Conservation (phyloP, 2,888 invertebrate species). For the Acronicta psi region DNA sequence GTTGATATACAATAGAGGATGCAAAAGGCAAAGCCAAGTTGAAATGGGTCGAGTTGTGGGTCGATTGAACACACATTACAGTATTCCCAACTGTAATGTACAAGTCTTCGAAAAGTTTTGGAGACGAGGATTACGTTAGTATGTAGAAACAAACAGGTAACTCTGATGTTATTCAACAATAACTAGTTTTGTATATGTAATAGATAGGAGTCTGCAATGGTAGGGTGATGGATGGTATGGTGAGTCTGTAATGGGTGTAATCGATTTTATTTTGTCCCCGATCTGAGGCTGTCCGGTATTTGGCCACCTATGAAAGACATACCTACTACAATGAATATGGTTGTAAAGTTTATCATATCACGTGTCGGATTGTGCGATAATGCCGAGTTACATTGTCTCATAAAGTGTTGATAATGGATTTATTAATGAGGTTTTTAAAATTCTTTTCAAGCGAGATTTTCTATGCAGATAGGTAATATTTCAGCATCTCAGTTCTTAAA, state of each 20-base stretch:
- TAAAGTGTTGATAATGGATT: constrained; percentile 14
- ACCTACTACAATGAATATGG: constrained; percentile 29
- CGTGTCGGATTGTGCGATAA: constrained; percentile 13
- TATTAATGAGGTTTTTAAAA: constrained; percentile 6
- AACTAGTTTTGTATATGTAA: no score
- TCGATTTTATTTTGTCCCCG: constrained; percentile 34
- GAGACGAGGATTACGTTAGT: constrained; percentile 3
- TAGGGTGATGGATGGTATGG: no score
- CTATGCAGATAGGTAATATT: no score
- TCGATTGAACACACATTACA: constrained; percentile 35
- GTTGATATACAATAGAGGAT: constrained; percentile 18
- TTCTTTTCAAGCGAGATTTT: background rate
- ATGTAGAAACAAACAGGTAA: background rate
- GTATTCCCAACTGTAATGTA: constrained; percentile 25
- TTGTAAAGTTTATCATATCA: constrained; percentile 29
- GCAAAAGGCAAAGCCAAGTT: constrained; percentile 20
- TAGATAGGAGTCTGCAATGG: no score
- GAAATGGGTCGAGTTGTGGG: constrained; percentile 32
- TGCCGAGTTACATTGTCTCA: constrained; percentile 2
- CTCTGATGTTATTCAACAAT: no score
- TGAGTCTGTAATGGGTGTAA: no score
- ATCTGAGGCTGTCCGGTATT: constrained; percentile 50
- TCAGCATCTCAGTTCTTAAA: no score
- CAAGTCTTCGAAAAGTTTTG: constrained; percentile 24
- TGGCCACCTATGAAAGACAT: constrained; percentile 22